Conservation (phyloP, 2,113 vertebrate species). For the Scytalopus superciliaris region DNA sequence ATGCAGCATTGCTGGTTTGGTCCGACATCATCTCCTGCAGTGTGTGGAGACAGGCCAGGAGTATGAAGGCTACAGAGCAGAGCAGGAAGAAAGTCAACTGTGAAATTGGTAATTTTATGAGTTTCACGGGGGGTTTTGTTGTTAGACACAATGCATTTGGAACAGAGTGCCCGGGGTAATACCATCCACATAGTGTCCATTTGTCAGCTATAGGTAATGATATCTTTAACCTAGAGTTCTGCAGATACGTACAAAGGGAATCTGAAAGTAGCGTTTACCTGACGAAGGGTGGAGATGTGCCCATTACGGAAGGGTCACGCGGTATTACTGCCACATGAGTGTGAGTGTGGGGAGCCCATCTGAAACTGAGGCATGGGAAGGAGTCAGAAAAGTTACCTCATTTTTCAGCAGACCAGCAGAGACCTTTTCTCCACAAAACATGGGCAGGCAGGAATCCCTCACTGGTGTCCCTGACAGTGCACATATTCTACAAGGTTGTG, state of each 20-base stretch:
- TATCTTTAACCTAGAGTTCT: conserved; percentile 63
- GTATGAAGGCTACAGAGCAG: conserved; percentile 83
- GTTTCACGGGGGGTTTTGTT: conserved; percentile 83
- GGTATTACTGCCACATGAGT: not conserved
- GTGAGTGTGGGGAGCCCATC: not conserved
- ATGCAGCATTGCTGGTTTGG: conserved; percentile 74
- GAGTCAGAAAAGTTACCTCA: not conserved
- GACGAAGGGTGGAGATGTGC: not conserved
- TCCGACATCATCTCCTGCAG: conserved; percentile 81
- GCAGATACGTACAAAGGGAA: not conserved
- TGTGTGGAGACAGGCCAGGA: conserved; percentile 83
- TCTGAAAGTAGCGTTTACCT: not conserved
- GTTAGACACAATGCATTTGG: conserved; percentile 81
- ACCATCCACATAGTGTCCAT: conserved; percentile 70
- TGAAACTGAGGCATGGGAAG: not conserved
- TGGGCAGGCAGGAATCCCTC: not conserved
- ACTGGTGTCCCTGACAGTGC: not conserved
- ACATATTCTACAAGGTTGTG: not conserved
- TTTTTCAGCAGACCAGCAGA: not conserved
- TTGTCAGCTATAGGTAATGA: conserved; percentile 72
- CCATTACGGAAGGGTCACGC: rapidly evolving
- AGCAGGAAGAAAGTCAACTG: conserved; percentile 86
- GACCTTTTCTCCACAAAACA: not conserved
- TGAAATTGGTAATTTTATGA: conserved; percentile 88
- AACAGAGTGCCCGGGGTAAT: conserved; percentile 77